Evolutionary conservation across 2,113 vertebrate species (phyloP), one percentile per base, ranked within the genome.

Genomic region (Furnarius figulus): DNA sequence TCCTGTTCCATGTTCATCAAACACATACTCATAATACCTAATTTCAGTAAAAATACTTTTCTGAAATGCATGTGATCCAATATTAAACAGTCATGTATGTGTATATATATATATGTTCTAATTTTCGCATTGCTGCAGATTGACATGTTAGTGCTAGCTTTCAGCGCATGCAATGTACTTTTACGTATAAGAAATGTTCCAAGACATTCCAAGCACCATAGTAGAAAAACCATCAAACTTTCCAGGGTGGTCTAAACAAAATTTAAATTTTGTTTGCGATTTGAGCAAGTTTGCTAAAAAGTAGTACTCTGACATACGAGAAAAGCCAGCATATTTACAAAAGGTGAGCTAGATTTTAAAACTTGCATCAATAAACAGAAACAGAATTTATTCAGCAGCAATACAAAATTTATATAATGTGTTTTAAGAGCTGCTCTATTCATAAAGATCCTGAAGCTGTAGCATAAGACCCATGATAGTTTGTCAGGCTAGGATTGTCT

Each of bases 401-500:
- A 78, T 4, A 71, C 21, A 93, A 87, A 94, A 85, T 18, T 65
- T 14, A 53, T 19, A 58, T 31, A 82, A 79, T 14, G 19, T 56
- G 31, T 52, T 87, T 85, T 75, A 93, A 73, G 55, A 90, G 53
- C 3, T 31, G 65, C 37, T 85, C 82, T 83, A 95, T 93, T 83
- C n/a, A 24, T 89, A 85, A 5, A 72, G 70, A n/a, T 90, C 61
- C 79, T 76, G 49, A 94, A 85, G 89, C 81, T 95, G 87, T 92
- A 92, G 80, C 44, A 56, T 85, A 93, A 82, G 84, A 95, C 87
- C 85, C 46, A 6, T 90, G 91, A 87, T 93, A 97, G 72, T 77
- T 68, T 88, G 88, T 95, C 91, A 89, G 91, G 63, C 93, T 91
- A 56, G 88, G 88, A 87, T 52, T 95, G 89, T 97, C 97, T 98